Evolutionary conservation across 2,797 vertebrate species (phyloP), one percentile per base, ranked within the genome.

Genomic region (Dallia pectoralis): DNA sequence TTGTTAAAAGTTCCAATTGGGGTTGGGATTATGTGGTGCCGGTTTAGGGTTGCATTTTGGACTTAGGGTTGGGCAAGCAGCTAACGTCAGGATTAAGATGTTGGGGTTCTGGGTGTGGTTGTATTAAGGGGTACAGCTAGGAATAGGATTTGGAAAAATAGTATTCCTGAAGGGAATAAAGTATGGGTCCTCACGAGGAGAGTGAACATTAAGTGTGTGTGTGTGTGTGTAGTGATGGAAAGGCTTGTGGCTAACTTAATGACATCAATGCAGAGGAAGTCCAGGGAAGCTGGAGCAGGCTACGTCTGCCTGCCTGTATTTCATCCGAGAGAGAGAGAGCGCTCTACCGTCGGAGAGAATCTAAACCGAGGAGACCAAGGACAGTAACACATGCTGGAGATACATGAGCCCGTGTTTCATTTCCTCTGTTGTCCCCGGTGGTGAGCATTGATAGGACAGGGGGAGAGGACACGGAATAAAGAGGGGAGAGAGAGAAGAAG

Each of bases 221-320:
- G 47, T 16, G 48, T 19, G n/a, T 56, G 9, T 56, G 53, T 9
- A 14, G 0, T 56, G 7, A 56, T 22, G 11, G 70, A 80, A 74
- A 68, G 36, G 75, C 77, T 79, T 25, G 59, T 84, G 76, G 77
- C 74, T 69, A 76, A 22, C 76, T 70, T 76, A 61, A 77, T 73
- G 74, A 83, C 72, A 69, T 68, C 32, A 69, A 51, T 68, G 67
- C 67, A 74, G 30, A 59, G 53, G 78, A 69, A 78, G 70, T 47
- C 44, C 73, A 69, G 73, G 73, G 64, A 72, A 73, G 76, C 71
- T 78, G 74, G 71, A 74, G 72, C 74, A 69, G 70, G 74, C 77
- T 75, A 71, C 67, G 77, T 76, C 71, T 81, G 81, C 78, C 81
- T 77, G 66, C 29, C 69, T 67, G 12, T 22, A 70, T 82, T 73